Conservation (phyloP, 2,797 vertebrate species). For the Lithobates pipiens region DNA sequence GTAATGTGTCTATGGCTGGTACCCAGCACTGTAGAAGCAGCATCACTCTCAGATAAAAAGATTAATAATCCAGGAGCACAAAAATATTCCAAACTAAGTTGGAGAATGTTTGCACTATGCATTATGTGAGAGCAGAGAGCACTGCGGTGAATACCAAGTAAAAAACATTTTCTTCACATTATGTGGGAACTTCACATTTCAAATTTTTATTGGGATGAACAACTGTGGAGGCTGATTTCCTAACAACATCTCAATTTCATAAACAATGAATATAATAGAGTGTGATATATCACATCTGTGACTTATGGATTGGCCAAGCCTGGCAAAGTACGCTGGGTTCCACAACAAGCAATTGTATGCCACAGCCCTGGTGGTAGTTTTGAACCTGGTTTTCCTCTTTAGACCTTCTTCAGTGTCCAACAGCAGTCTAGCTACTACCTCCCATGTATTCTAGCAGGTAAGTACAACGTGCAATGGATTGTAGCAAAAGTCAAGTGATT, state of each 20-base stretch:
- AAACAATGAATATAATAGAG: neutral
- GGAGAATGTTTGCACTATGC: slow-evolving; percentile 18
- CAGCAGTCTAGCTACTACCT: no score
- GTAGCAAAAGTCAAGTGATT: no score
- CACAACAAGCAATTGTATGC: neutral
- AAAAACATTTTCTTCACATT: neutral
- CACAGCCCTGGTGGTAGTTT: no score
- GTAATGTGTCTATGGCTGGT: neutral
- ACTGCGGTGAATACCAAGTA: slow-evolving; percentile 20
- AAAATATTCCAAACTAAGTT: slow-evolving; percentile 31
- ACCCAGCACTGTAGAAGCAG: neutral
- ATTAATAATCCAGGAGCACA: slow-evolving; percentile 15
- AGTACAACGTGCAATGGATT: no score
- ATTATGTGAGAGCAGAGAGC: slow-evolving; percentile 21
- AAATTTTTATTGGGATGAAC: neutral
- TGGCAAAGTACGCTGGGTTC: neutral
- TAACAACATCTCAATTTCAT: neutral
- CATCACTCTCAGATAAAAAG: slow-evolving; percentile 46
- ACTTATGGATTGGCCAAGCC: neutral
- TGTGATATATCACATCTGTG: neutral
- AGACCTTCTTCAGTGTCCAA: no score
- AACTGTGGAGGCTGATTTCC: neutral
- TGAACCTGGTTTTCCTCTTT: no score
- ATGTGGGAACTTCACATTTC: neutral
- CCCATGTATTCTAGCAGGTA: no score